phyloP scores from a whole-genome alignment of 2,113 vertebrate genomes.

The Notiomystis cincta region DNA sequence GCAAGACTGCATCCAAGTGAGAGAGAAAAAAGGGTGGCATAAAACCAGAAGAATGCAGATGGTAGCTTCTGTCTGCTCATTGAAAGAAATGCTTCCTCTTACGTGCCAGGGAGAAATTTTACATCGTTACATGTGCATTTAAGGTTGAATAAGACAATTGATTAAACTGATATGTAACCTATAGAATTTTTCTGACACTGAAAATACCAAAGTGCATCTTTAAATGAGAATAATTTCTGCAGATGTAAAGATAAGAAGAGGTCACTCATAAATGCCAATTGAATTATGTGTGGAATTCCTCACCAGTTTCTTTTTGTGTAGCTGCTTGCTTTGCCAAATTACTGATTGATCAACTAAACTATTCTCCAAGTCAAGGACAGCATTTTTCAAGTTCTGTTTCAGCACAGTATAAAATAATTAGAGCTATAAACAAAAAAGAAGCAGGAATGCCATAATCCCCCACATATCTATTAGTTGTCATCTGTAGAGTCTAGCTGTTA shows the following conservation, averaged over 20 bases:
- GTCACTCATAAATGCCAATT: neutral
- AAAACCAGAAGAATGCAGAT: neutral
- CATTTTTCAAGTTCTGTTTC: slow-evolving; percentile 28
- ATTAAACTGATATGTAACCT: neutral
- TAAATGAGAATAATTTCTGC: neutral
- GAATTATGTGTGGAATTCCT: neutral
- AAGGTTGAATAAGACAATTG: neutral
- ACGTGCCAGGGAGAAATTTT: neutral
- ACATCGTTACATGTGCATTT: neutral
- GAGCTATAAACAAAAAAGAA: slow-evolving; percentile 19
- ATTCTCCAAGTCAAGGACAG: neutral
- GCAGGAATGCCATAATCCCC: neutral
- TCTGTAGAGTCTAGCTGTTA: slow-evolving; percentile 33
- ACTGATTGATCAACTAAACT: neutral
- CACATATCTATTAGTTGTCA: slow-evolving; percentile 39
- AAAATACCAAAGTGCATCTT: neutral
- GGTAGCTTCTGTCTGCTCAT: neutral
- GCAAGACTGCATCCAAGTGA: neutral
- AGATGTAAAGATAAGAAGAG: neutral
- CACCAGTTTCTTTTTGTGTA: neutral
- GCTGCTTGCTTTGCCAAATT: neutral
- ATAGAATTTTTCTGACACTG: neutral
- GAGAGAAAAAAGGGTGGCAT: neutral
- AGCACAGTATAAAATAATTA: slow-evolving; percentile 8
- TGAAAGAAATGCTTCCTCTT: neutral